Evolutionary conservation across 2,797 vertebrate genomes (phyloP).

Genomic region (Centroberyx gerrardi): DNA sequence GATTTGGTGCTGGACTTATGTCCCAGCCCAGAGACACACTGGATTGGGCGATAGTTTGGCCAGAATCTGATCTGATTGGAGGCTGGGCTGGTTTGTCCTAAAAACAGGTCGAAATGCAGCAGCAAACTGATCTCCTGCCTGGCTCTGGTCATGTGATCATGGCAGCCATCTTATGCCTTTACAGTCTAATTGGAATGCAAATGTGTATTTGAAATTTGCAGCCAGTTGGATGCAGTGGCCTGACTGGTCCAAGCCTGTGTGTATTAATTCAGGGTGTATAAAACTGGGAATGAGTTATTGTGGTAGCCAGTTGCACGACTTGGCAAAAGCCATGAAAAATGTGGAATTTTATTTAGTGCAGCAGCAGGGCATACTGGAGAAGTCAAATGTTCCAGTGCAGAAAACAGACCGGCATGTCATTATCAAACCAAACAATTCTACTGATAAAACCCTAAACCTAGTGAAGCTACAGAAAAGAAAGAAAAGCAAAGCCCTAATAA

Average conservation of each 20-base stretch:
- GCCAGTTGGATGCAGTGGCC: conserved; percentile 4
- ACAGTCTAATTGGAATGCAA: conserved; percentile 40
- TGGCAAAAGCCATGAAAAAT: background rate
- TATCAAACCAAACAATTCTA: background rate
- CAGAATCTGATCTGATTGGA: conserved; percentile 41
- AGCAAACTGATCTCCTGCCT: conserved; percentile 20
- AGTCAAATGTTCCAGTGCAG: too few relatives aligned
- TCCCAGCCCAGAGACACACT: conserved; percentile 9
- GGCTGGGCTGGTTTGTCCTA: conserved; percentile 40
- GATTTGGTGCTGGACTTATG: background rate
- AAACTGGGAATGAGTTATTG: background rate
- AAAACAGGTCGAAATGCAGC: conserved; percentile 55
- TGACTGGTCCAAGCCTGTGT: background rate
- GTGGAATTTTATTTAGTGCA: background rate
- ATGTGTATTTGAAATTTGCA: conserved; percentile 17
- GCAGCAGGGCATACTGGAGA: background rate
- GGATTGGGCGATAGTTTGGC: conserved; percentile 45
- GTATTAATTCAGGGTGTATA: background rate
- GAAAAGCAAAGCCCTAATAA: background rate
- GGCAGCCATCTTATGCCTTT: conserved; percentile 63
- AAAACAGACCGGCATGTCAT: background rate
- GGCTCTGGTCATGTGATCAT: conserved; percentile 51
- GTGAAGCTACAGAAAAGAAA: background rate
- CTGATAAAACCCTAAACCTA: background rate
- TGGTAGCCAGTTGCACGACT: background rate